These are phyloP conservation scores for Pitangus sulphuratus DNA, from an alignment of 2,797 vertebrate genomes.

Conservation along the genomic window DNA sequence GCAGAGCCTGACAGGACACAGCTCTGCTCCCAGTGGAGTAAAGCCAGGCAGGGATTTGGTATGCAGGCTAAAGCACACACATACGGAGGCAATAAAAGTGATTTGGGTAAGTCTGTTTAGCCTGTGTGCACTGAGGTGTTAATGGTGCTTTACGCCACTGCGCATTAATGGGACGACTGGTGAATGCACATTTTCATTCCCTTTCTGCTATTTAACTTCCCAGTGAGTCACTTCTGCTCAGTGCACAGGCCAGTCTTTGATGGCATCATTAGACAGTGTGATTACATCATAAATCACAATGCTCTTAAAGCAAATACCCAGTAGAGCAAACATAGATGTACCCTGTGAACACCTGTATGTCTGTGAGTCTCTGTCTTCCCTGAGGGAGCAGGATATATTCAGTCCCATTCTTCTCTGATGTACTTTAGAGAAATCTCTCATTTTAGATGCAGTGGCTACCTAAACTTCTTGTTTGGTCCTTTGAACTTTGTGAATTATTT, in stretches of 20 bases:
- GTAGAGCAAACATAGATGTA: not conserved
- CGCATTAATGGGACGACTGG: not conserved
- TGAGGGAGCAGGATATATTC: not conserved
- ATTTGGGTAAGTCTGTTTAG: not conserved
- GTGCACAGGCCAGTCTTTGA: not conserved
- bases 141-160: not conserved
- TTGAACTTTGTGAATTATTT: not conserved
- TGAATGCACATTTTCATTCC: not conserved
- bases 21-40: not conserved
- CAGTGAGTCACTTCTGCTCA: conserved; percentile 4
- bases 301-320: not conserved
- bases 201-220: not conserved
- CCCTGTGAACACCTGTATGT: not conserved
- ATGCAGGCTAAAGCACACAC: not conserved
- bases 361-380: not conserved
- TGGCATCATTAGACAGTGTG: not conserved
- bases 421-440: not conserved
- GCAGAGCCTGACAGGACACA: not conserved
- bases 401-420: not conserved
- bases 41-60: not conserved
- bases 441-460: not conserved
- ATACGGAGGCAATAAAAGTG: not conserved
- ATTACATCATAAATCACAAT: conserved; percentile 16
- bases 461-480: not conserved
- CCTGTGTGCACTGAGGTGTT: not conserved